Evolutionary conservation across 2,888 invertebrate species (phyloP), one percentile per base, ranked within the genome.

Genomic region (Auanema freiburgensis): DNA sequence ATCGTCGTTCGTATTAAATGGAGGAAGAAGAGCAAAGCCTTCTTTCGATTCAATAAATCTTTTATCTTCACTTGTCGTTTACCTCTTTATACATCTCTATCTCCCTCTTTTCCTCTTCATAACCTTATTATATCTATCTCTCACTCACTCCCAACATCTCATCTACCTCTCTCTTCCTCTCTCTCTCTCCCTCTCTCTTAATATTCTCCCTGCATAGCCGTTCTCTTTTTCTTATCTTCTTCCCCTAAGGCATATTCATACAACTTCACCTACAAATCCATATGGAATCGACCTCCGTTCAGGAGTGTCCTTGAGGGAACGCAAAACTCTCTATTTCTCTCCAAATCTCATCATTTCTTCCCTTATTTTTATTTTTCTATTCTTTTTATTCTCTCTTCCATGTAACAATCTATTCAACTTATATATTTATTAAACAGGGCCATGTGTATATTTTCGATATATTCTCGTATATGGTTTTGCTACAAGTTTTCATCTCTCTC

Each of bases 81-180:
- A 33, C 33, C 33, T 33, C 33, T 33, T 33, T 33, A 33, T 33
- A 3, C 8, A 3, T 33, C 8, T 33, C 51, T 24, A 2, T 51
- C 25, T 51, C 51, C 3, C 51, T 51, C 12, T 14, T 4, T 51
- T 25, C 51, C 2, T 18, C 40, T 21, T 53, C 21, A 40, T 53
- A 40, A 41, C n/a, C 21, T 46, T 33, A 40, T 43, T 53, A 51
- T 52, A 52, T 63, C 55, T 42, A 58, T 53, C 52, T 63, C 57
- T 63, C 57, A 51, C 57, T 63, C 46, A 53, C 57, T 63, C 57
- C 46, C 63, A 63, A 53, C 57, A 51, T 63, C 57, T 25, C 23
- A 5, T 33, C 60, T 42, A n/a, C 8, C 53, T 58, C 58, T 40
- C 54, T 59, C 59, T 50, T 51, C 54, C 55, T 55, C 61, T 55